phyloP scores from a whole-genome alignment of 2,797 vertebrate genomes.

The Rhinichthys osculus region DNA sequence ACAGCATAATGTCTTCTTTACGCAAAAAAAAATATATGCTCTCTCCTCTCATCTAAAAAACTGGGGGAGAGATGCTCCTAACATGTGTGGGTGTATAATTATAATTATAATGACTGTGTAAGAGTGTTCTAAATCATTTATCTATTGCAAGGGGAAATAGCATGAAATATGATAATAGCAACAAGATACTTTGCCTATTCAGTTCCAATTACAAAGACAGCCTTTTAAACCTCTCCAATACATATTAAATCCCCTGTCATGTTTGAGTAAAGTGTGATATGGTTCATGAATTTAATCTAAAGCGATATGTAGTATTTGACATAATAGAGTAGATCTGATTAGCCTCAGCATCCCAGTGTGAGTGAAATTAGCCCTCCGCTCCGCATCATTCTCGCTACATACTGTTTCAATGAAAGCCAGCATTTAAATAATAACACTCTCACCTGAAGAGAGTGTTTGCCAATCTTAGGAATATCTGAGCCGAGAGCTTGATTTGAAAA shows the following conservation, averaged over 20 bases:
- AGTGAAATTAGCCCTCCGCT: slow-evolving; percentile 64
- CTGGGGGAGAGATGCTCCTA: not conserved
- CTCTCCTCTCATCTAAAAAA: not conserved
- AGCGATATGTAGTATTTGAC: slow-evolving; percentile 28
- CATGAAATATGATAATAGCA: slow-evolving; percentile 6
- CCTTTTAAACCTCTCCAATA: slow-evolving; percentile 12
- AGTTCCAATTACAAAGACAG: slow-evolving; percentile 14
- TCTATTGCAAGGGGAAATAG: not conserved
- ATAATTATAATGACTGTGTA: slow-evolving; percentile 7
- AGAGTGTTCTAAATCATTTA: slow-evolving; percentile 10
- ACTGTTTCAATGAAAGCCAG: slow-evolving; percentile 56
- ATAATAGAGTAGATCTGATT: slow-evolving; percentile 54
- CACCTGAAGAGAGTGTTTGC: slow-evolving; percentile 37
- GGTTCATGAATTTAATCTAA: slow-evolving; percentile 57
- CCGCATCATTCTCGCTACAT: slow-evolving; percentile 57
- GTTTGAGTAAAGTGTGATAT: slow-evolving; percentile 23
- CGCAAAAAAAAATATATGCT: not conserved
- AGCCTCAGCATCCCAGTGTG: slow-evolving; percentile 58
- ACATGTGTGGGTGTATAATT: not conserved
- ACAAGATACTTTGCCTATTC: slow-evolving; percentile 6
- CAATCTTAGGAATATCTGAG: not conserved
- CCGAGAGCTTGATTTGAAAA: slow-evolving; percentile 33
- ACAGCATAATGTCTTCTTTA: not conserved
- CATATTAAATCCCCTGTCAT: slow-evolving; percentile 21
- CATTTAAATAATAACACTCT: slow-evolving; percentile 69